Conservation (phyloP, 2,113 vertebrate genomes). For the Euleptes europaea region DNA sequence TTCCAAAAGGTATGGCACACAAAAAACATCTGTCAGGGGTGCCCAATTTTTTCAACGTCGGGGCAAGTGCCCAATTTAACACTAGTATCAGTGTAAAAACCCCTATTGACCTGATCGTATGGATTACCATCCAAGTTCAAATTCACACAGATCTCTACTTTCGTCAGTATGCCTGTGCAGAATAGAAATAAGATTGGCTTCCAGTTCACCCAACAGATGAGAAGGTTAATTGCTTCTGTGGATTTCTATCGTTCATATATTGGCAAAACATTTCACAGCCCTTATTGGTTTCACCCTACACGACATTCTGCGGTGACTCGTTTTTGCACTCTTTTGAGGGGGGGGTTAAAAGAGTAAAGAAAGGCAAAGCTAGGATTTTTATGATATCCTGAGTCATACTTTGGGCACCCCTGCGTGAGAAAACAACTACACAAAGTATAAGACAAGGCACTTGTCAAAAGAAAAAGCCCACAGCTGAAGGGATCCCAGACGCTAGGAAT, state of each 20-base stretch:
- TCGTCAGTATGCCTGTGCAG: not conserved
- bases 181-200: not conserved
- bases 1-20: conserved; percentile 45
- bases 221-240: not conserved
- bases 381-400: conserved; percentile 35
- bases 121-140: not conserved
- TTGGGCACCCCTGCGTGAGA: conserved; percentile 60
- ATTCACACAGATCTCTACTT: conserved; percentile 2
- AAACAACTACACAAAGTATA: conserved; percentile 41
- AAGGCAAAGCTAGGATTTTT: conserved; percentile 8
- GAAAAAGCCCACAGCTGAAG: conserved; percentile 41
- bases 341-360: not conserved
- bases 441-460: conserved; percentile 45
- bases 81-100: not conserved
- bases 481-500: conserved; percentile 56
- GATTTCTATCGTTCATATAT: not conserved
- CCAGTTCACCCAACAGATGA: not conserved
- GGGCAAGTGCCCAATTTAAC: conserved; percentile 2
- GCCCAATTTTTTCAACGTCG: conserved; percentile 62
- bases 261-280: not conserved
- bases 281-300: not conserved
- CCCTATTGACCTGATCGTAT: not conserved
- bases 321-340: not conserved
- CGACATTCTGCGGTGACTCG: accelerated
- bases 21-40: conserved; percentile 22